Base-by-base conservation (phyloP, 1,140 invertebrate genomes). In the Cydia pomonella region DNA sequence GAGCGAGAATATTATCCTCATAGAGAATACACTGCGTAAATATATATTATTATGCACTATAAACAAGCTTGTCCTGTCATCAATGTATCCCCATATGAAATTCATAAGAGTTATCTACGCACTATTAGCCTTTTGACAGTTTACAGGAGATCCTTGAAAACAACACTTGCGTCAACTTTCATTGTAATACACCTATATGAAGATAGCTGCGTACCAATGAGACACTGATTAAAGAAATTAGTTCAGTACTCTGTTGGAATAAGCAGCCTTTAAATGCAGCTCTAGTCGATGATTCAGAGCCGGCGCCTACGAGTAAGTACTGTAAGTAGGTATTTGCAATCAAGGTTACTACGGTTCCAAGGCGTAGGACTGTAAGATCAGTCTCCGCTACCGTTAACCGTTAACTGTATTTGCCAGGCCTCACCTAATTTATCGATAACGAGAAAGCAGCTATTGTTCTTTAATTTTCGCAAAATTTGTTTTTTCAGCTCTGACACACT, bases 391-490 rank as follows among this genome's bases (percentile, higher is more conserved):
- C 29, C 64, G 64, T 38, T 38, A 69, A 33, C n/a, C 3, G 64
- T 18, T 41, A 69, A 69, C 29, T 69, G 29, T 69, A 41, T 38
- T 41, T 38, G n/a, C 5, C 64, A 21, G 29, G 13, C 63, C 27
- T 66, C 63, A 66, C 25, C 63, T 33, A 66, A 66, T 66, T 66
- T 18, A 66, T 16, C 64, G 64, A 38, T 69, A 69, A 69, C 64
- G n/a, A 69, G 29, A 33, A 69, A 66, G 63, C 63, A 66, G n/a
- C n/a, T n/a, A n/a, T 1, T 33, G 27, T 69, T 41, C 33, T 41
- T 29, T 41, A 69, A 69, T 38, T 69, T 38, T 5, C n/a, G 41
- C 64, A 69, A 69, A 69, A 33, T n/a, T 18, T 33, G 64, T 38
- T 66, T 69, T 27, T 69, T 69, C 29, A 18, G 27, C 64, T 16